phyloP scores from a whole-genome alignment of 1,140 invertebrate genomes.

The Coptotermes formosanus region DNA sequence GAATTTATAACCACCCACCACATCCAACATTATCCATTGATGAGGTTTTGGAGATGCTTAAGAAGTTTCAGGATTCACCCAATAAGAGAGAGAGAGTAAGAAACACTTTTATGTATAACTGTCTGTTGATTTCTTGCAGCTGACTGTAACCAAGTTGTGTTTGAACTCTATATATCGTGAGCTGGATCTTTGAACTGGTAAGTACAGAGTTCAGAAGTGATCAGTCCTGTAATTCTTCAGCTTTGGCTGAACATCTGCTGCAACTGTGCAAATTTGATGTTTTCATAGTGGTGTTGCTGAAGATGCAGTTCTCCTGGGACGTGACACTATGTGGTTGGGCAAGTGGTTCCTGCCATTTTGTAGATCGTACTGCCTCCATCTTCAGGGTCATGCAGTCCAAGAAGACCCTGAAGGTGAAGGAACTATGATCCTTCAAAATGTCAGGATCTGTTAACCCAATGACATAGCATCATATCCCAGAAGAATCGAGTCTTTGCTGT shows the following conservation, averaged over 20 bases:
- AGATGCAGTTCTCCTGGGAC: too few species aligned
- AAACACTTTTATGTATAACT: constrained; percentile 29
- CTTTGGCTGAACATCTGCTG: not conserved
- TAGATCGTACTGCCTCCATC: too few species aligned
- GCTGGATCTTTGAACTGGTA: not conserved
- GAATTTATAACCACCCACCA: constrained; percentile 96
- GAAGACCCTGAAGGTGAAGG: too few species aligned
- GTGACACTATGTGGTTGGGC: too few species aligned
- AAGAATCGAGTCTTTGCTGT: too few species aligned
- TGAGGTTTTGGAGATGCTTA: constrained; percentile 91
- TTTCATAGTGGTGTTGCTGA: too few species aligned
- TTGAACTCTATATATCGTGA: not conserved
- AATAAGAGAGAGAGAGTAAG: constrained; percentile 77
- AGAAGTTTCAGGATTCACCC: constrained; percentile 90
- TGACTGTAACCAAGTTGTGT: not conserved
- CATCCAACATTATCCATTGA: constrained; percentile 89
- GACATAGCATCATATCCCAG: too few species aligned
- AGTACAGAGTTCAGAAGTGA: not conserved
- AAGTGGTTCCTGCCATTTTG: too few species aligned
- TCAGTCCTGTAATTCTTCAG: too few species aligned
- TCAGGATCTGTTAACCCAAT: too few species aligned
- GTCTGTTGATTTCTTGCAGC: not conserved
- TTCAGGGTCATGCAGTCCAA: too few species aligned
- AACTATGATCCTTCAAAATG: too few species aligned
- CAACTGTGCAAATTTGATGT: not conserved